Evolutionary conservation across 2,888 invertebrate species (phyloP).

Genomic region (Plagiodera versicolora): DNA sequence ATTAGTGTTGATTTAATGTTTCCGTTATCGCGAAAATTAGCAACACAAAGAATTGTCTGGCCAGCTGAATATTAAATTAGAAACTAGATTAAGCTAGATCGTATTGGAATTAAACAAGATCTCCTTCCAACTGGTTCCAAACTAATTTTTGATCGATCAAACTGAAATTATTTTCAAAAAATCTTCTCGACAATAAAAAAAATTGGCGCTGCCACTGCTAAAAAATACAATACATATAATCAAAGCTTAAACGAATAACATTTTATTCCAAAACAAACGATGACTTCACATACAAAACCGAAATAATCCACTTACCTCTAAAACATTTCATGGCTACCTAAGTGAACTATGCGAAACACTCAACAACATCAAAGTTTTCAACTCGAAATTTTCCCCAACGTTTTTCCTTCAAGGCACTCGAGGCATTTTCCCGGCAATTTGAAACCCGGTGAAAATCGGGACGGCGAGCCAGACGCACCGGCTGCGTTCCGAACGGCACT

Average conservation of each 20-base stretch:
- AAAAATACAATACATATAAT: no score
- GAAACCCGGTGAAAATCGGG: neutral
- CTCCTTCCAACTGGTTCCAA: no score
- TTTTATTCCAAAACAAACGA: neutral
- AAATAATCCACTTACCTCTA: neutral
- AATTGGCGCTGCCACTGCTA: no score
- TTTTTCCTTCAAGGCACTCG: neutral
- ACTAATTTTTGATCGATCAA: no score
- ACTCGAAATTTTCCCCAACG: no score
- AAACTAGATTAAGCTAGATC: neutral
- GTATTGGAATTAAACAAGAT: no score
- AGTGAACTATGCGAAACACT: neutral
- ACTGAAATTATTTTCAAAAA: no score
- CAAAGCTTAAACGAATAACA: no score
- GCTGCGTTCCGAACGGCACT: neutral
- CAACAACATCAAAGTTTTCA: neutral
- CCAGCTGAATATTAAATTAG: neutral
- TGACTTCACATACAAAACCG: no score
- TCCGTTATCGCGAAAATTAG: neutral
- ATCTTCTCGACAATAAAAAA: no score
- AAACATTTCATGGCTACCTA: neutral
- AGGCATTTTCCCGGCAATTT: neutral
- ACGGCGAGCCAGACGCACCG: neutral
- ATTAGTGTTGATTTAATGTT: neutral
- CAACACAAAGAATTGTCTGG: neutral